Percentiles rank a stretch among this genome's conserved stretches.
phyloP scores from a whole-genome alignment of 1,140 invertebrate species.

The Drosophila mauritiana region DNA sequence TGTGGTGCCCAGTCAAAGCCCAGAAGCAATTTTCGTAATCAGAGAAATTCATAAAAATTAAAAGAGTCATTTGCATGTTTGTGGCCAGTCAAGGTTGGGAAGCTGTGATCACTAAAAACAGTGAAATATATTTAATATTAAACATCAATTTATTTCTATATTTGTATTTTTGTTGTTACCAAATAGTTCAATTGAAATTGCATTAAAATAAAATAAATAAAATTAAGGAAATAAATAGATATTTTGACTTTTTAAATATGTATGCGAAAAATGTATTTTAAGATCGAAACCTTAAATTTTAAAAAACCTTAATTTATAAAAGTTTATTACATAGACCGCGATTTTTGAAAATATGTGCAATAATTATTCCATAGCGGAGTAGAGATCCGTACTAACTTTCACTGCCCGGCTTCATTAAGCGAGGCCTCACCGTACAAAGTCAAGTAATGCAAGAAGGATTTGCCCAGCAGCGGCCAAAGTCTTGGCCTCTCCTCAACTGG shows the following conservation, averaged over 20 bases:
- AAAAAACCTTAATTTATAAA: no score
- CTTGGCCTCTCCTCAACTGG: slow-evolving; percentile 53
- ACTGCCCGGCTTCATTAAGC: neutral
- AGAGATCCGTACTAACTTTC: neutral
- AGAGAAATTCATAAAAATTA: slow-evolving; percentile 84
- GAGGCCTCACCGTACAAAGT: slow-evolving; percentile 18
- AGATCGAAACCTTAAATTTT: no score
- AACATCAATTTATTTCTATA: neutral
- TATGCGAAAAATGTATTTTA: no score
- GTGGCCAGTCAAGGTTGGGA: slow-evolving; percentile 42
- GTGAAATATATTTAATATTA: neutral
- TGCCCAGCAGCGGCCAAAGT: slow-evolving; percentile 15
- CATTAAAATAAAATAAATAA: no score
- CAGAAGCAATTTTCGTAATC: slow-evolving; percentile 83
- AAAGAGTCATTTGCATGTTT: slow-evolving; percentile 83
- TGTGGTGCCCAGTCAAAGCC: slow-evolving; percentile 62
- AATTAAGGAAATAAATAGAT: no score
- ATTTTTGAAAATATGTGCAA: no score
- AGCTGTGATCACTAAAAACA: slow-evolving; percentile 18
- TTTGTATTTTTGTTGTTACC: no score
- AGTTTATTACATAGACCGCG: no score
- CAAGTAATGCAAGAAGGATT: slow-evolving; percentile 73
- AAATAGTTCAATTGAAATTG: no score
- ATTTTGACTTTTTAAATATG: no score
- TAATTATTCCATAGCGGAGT: no score